Evolutionary conservation across 92 coral and sea anemone genomes (phyloP).

Genomic region (Pocillopora grandis): DNA sequence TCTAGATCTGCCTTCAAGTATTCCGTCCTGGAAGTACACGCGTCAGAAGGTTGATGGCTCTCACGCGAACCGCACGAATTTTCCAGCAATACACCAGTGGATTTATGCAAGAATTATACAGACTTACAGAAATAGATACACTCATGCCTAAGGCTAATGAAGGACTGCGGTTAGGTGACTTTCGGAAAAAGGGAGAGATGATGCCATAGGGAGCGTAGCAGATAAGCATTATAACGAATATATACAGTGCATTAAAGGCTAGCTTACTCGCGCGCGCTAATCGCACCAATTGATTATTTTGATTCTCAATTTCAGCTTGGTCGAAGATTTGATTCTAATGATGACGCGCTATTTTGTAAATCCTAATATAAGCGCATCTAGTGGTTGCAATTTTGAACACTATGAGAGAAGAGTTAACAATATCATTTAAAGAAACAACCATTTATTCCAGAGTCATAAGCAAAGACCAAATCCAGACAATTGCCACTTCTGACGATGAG

Average conservation of each 20-base stretch:
- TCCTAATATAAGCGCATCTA: conserved; percentile 7
- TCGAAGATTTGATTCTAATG: conserved; percentile 13
- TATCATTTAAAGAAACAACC: background rate
- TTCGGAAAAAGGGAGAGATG: background rate
- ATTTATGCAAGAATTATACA: conserved; percentile 9
- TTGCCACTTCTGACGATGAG: too few species aligned
- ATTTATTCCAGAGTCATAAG: background rate
- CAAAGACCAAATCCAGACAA: conserved; percentile 6
- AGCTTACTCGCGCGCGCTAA: conserved; percentile 6
- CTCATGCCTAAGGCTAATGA: background rate
- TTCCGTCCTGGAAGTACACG: too few species aligned
- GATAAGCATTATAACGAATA: conserved; percentile 6
- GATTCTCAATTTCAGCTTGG: conserved; percentile 6
- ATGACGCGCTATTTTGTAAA: conserved; percentile 5
- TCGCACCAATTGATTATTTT: background rate
- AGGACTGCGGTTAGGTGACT: background rate
- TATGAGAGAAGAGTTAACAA: background rate
- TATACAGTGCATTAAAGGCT: conserved; percentile 5
- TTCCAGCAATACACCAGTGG: conserved; percentile 20
- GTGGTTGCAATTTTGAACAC: background rate
- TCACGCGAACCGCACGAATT: background rate
- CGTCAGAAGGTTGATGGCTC: too few species aligned
- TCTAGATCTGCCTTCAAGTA: too few species aligned
- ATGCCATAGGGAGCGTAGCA: conserved; percentile 10
- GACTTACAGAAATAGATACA: background rate